These are phyloP conservation scores for Colius striatus DNA, from an alignment of 2,113 vertebrate genomes.

Conservation along the genomic window DNA sequence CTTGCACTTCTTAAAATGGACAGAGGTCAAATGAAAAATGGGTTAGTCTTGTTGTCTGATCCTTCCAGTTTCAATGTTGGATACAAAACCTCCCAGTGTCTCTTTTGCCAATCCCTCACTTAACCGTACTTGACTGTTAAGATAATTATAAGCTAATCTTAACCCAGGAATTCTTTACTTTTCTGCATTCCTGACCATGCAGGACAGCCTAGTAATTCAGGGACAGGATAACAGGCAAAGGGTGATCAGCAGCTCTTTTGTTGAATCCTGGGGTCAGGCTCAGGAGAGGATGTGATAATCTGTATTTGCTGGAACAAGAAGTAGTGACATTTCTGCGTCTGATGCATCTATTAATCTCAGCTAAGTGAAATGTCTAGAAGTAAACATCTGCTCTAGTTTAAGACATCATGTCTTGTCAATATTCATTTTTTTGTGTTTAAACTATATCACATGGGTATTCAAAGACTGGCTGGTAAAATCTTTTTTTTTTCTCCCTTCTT, in stretches of 20 bases:
- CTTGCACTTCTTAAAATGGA: not conserved
- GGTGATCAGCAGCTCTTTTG: not conserved
- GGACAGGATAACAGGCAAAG: not conserved
- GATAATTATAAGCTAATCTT: not conserved
- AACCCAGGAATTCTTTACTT: not conserved
- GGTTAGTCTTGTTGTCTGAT: not conserved
- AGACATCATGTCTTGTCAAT: not conserved
- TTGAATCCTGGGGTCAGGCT: not conserved
- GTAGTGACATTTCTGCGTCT: not conserved
- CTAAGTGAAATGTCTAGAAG: not conserved
- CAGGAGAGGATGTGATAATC: not conserved
- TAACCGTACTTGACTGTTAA: not conserved
- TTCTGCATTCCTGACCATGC: not conserved
- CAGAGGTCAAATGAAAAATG: not conserved
- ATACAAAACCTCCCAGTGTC: not conserved
- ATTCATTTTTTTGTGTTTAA: not conserved
- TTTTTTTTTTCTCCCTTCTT: not conserved
- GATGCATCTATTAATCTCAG: not conserved
- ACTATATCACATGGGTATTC: not conserved
- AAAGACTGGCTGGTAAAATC: not conserved
- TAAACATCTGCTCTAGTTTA: not conserved
- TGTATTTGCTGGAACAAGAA: not conserved
- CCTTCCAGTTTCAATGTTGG: not conserved
- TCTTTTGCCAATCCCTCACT: not conserved
- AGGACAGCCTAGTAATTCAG: not conserved